These are phyloP conservation scores for Phymanthus crucifer DNA, from an alignment of 92 coral and sea anemone species.

Conservation along the genomic window DNA sequence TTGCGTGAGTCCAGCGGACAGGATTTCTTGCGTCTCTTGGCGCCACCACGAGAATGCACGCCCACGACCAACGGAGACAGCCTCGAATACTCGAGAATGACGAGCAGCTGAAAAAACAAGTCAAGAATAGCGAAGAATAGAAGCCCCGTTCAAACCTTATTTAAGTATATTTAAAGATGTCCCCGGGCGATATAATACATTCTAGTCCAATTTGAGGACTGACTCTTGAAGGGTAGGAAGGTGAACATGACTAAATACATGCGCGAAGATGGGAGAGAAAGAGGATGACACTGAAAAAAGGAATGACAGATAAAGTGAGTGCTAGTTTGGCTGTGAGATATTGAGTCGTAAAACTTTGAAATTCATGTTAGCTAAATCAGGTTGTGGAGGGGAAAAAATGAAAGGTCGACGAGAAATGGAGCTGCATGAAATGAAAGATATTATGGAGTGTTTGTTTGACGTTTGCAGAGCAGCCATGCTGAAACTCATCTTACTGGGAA, in stretches of 20 bases:
- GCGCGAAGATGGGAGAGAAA: not conserved
- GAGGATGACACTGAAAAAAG: not conserved
- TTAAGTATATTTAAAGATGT: slow-evolving; percentile 5
- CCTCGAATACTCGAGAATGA: not conserved
- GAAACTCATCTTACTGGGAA: no score
- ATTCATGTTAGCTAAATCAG: no score
- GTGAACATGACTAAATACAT: no score
- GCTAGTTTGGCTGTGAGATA: no score
- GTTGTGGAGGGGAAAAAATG: no score
- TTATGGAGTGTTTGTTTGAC: no score
- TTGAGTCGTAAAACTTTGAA: no score
- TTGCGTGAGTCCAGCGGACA: not conserved
- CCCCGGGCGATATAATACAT: not conserved
- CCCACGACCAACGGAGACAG: not conserved
- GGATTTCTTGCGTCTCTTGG: not conserved
- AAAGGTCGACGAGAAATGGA: no score
- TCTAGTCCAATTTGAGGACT: not conserved
- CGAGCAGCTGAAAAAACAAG: slow-evolving; percentile 1
- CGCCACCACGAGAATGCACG: not conserved
- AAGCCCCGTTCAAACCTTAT: slow-evolving; percentile 9
- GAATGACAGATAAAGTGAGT: not conserved
- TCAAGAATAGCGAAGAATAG: not conserved
- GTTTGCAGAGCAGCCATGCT: no score
- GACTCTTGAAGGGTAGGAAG: no score
- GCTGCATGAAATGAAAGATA: no score